Percentiles rank a stretch among this genome's conserved stretches.
These are phyloP conservation scores for Rhyacophila evoluta DNA, from an alignment of 2,888 invertebrate genomes.

Conservation along the genomic window DNA sequence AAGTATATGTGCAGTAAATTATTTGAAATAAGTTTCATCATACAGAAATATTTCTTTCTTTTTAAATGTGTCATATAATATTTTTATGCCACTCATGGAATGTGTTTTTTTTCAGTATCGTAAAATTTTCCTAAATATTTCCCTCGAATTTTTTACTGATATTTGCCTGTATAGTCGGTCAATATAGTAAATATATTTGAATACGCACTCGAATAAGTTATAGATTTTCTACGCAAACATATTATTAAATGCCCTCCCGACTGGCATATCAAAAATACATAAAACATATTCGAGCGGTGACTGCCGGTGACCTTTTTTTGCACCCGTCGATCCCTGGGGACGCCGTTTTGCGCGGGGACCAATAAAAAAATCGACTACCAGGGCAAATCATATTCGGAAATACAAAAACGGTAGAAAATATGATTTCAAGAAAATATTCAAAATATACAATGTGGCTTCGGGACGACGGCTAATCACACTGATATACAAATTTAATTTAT, in stretches of 20 bases:
- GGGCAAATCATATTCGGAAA: conserved; percentile 24
- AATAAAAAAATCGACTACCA: background rate
- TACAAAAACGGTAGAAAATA: background rate
- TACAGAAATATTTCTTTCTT: too few relatives aligned
- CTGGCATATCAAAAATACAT: conserved; percentile 14
- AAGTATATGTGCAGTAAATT: too few relatives aligned
- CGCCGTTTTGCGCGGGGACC: background rate
- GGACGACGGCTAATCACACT: too few relatives aligned
- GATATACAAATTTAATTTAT: too few relatives aligned
- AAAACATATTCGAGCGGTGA: background rate
- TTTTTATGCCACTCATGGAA: too few relatives aligned
- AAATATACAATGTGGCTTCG: background rate
- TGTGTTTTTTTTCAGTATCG: too few relatives aligned
- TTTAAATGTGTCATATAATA: too few relatives aligned
- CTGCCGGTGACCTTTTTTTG: background rate
- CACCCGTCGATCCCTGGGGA: background rate
- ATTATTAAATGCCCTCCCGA: conserved; percentile 10
- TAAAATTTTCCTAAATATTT: too few relatives aligned
- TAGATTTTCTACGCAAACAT: conserved; percentile 4
- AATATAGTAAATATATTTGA: background rate
- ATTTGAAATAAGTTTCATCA: too few relatives aligned
- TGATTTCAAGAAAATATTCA: background rate
- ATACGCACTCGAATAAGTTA: background rate
- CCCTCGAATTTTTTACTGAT: background rate
- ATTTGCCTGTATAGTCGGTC: background rate